Percentiles rank a stretch among this genome's conserved stretches.
Conservation (phyloP, 2,113 vertebrate genomes). For the Setophaga coronata region DNA sequence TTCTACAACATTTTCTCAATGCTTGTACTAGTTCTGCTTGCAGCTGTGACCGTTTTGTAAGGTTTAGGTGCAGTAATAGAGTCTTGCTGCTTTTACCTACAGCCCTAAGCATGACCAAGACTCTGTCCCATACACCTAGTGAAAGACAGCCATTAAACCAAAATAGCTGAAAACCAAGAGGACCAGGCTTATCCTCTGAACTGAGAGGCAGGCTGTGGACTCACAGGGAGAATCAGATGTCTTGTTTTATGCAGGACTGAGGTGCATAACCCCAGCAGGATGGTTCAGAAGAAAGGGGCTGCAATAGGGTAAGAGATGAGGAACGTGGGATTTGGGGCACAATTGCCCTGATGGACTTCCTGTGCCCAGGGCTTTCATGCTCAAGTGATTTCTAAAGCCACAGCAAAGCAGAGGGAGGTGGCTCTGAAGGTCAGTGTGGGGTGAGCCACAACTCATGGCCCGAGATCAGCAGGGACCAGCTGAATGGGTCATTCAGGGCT, state of each 20-base stretch:
- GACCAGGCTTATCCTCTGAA: neutral
- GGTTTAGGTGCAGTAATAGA: neutral
- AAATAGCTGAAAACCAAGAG: neutral
- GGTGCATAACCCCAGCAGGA: neutral
- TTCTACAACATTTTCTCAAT: neutral
- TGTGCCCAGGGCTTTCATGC: conserved; percentile 7
- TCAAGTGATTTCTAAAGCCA: conserved; percentile 32
- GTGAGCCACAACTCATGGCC: neutral
- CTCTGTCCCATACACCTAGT: neutral
- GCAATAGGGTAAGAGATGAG: neutral
- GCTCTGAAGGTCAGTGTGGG: neutral
- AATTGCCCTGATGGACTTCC: neutral
- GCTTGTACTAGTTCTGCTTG: neutral
- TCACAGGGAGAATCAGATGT: neutral
- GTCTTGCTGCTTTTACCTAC: neutral
- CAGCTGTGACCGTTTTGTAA: neutral
- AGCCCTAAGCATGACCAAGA: neutral
- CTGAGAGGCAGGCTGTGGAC: neutral
- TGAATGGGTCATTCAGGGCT: neutral
- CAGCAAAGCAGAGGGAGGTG: conserved; percentile 8
- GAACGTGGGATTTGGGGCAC: neutral
- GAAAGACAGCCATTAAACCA: neutral
- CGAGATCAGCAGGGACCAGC: neutral
- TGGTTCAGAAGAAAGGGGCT: neutral
- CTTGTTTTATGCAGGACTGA: neutral